phyloP scores from a whole-genome alignment of 1,140 invertebrate species.

The Drosophila bocqueti region DNA sequence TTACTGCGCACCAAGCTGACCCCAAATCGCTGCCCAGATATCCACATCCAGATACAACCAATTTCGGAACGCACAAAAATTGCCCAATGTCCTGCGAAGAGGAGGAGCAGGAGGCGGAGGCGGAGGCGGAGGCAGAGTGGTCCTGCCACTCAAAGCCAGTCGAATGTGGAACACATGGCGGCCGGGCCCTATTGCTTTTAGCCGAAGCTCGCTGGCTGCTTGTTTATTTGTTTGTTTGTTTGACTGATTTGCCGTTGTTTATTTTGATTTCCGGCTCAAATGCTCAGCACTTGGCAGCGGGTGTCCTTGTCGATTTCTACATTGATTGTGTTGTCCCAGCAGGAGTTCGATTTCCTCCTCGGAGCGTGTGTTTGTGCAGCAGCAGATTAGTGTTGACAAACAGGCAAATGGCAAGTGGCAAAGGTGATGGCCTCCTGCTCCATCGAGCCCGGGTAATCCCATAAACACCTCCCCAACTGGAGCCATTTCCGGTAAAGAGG shows the following conservation, averaged over 20 bases:
- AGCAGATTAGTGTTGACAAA: constrained; percentile 80
- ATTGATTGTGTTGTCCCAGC: constrained; percentile 78
- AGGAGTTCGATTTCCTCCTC: constrained; percentile 61
- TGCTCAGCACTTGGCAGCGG: constrained; percentile 45
- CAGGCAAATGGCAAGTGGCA: constrained; percentile 47
- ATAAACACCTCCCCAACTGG: constrained; percentile 68
- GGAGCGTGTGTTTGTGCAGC: constrained; percentile 34
- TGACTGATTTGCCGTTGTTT: constrained; percentile 81
- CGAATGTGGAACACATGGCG: constrained; percentile 53
- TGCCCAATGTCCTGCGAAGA: constrained; percentile 39
- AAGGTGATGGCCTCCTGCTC: constrained; percentile 30
- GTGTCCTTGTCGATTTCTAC: constrained; percentile 69
- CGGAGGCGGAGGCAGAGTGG: neutral
- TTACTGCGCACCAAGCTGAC: constrained; percentile 31
- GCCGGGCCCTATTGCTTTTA: constrained; percentile 73
- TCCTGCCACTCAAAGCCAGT: constrained; percentile 23
- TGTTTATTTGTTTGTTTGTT: constrained; percentile 81
- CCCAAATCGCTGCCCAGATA: constrained; percentile 6
- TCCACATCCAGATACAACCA: constrained; percentile 24
- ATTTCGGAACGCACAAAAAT: constrained; percentile 60
- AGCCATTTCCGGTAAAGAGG: constrained; percentile 15
- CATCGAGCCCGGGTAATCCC: constrained; percentile 62
- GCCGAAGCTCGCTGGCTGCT: constrained; percentile 35
- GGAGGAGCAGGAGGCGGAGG: constrained; percentile 2
- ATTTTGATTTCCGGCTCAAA: constrained; percentile 82